Percentiles rank a stretch among this genome's conserved stretches.
These are phyloP conservation scores for Phlogophora meticulosa DNA, from an alignment of 2,888 invertebrate genomes.

Conservation along the genomic window DNA sequence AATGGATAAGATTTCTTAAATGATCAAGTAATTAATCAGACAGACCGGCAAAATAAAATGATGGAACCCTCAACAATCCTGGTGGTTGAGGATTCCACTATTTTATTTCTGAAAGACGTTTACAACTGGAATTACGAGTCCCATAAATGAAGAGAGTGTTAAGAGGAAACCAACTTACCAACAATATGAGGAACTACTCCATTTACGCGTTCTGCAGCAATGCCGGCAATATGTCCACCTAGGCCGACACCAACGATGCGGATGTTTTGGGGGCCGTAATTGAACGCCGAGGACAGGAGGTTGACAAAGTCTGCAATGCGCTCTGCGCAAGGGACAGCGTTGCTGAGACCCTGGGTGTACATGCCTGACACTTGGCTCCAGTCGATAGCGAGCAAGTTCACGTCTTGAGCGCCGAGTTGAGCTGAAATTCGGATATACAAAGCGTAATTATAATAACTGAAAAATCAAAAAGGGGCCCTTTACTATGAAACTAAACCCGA, in stretches of 20 bases:
- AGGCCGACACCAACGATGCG: conserved; percentile 84
- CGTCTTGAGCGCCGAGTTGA: conserved; percentile 75
- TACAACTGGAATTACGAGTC: neutral
- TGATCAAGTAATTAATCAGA: neutral
- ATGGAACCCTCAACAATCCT: neutral
- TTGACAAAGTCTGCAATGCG: conserved; percentile 83
- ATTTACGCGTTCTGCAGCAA: conserved; percentile 76
- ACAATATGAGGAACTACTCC: conserved; percentile 78
- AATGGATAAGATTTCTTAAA: too few species aligned
- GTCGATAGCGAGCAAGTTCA: conserved; percentile 85
- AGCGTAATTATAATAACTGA: neutral
- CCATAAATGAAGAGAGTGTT: neutral
- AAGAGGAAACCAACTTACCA: conserved; percentile 71
- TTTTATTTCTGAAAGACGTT: neutral
- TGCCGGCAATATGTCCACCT: conserved; percentile 87
- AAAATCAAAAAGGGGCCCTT: neutral
- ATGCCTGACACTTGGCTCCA: conserved; percentile 78
- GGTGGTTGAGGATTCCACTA: too few species aligned
- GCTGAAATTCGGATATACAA: conserved; percentile 70
- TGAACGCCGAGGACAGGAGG: conserved; percentile 76
- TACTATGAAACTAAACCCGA: too few species aligned
- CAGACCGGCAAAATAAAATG: neutral
- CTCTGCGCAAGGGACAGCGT: conserved; percentile 79
- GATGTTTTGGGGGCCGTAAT: conserved; percentile 72
- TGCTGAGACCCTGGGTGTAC: conserved; percentile 80